Conservation (phyloP, 2,797 vertebrate species). For the Ctenosaura bakeri region DNA sequence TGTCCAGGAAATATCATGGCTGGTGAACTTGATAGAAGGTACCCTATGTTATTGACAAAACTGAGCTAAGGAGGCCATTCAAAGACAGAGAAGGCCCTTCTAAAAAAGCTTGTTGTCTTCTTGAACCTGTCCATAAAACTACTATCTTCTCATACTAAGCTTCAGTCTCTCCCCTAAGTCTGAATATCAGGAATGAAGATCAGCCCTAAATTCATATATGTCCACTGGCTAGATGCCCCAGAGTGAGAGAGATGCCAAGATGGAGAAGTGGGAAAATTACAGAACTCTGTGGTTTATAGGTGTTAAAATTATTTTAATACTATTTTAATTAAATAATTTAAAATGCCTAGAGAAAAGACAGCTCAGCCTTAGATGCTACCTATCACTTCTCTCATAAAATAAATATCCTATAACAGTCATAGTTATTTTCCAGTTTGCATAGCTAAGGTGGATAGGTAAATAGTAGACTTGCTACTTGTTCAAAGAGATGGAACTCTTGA, state of each 20-base stretch:
- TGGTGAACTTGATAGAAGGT: not conserved
- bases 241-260: not conserved
- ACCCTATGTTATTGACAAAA: not conserved
- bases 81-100: not conserved
- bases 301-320: no score
- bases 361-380: not conserved
- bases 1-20: not conserved
- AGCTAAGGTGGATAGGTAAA: not conserved
- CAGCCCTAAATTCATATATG: no score
- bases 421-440: not conserved
- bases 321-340: no score
- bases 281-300: not conserved
- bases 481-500: not conserved
- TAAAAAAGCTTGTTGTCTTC: not conserved
- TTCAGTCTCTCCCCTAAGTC: not conserved
- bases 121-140: not conserved
- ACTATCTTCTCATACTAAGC: not conserved
- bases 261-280: no score
- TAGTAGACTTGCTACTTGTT: not conserved
- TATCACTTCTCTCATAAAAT: not conserved
- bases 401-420: not conserved
- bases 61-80: not conserved
- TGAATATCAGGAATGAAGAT: not conserved
- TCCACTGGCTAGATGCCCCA: not conserved
- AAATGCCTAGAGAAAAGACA: not conserved